Conservation (phyloP, 2,888 invertebrate species). For the Thera britannica region DNA sequence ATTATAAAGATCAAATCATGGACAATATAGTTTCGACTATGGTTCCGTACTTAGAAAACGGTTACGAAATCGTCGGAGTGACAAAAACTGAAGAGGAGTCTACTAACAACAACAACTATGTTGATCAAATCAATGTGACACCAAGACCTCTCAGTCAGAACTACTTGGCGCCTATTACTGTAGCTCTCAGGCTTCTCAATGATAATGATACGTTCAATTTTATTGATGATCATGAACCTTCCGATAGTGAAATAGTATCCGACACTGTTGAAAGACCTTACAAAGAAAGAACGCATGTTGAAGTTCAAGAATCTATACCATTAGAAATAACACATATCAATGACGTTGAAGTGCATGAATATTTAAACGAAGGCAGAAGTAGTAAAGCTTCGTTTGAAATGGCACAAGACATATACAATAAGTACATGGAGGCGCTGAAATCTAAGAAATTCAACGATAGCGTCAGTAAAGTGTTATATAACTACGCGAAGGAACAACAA, state of each 20-base stretch:
- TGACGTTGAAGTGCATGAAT: conserved; percentile 75
- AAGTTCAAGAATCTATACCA: conserved; percentile 87
- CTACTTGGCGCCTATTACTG: conserved; percentile 86
- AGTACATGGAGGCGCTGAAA: conserved; percentile 68
- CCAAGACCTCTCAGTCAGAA: conserved; percentile 83
- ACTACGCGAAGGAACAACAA: conserved; percentile 59
- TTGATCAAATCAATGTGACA: conserved; percentile 75
- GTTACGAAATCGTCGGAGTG: conserved; percentile 75
- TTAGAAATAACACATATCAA: conserved; percentile 80
- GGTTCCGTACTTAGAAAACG: conserved; percentile 71
- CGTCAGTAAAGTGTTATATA: conserved; percentile 59
- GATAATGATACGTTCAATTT: conserved; percentile 68
- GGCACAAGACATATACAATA: conserved; percentile 64
- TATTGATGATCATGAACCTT: conserved; percentile 69
- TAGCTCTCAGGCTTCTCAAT: conserved; percentile 83
- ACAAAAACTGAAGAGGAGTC: conserved; percentile 59
- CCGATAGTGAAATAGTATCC: conserved; percentile 71
- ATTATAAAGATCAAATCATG: conserved; percentile 66
- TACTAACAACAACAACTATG: conserved; percentile 43
- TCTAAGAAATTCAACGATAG: conserved; percentile 69
- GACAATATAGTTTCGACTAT: conserved; percentile 77
- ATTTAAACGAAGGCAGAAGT: conserved; percentile 71
- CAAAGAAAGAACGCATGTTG: conserved; percentile 83
- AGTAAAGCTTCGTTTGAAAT: conserved; percentile 56
- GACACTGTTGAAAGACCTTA: conserved; percentile 69